A percentile compares a stretch with the other conserved stretches of the same genome.
Conservation (phyloP, 1,140 invertebrate species). For the Apolygus lucorum region DNA sequence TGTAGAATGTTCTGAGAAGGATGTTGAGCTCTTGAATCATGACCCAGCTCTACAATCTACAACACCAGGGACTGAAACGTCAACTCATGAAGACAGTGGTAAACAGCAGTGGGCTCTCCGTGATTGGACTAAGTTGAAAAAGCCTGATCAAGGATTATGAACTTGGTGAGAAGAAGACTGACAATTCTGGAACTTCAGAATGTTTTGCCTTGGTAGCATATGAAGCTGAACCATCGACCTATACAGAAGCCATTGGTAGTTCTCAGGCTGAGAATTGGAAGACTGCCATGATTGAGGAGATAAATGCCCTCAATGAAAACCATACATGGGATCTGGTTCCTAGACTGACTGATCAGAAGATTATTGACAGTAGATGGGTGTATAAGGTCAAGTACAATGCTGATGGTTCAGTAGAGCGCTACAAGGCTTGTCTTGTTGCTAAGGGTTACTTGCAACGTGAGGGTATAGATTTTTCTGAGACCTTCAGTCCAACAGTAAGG, state of each 20-base stretch:
- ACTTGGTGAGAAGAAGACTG: neutral
- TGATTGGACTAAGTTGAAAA: neutral
- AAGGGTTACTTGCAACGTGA: conserved; percentile 33
- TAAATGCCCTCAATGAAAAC: conserved; percentile 30
- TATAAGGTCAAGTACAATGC: conserved; percentile 26
- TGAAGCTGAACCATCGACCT: conserved; percentile 4
- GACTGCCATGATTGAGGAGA: conserved; percentile 32
- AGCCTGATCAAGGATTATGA: neutral
- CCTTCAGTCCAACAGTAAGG: conserved; percentile 36
- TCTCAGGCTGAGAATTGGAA: conserved; percentile 29
- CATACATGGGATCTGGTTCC: conserved; percentile 28
- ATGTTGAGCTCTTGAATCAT: too few species aligned
- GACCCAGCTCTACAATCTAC: too few species aligned
- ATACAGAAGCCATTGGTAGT: conserved; percentile 13
- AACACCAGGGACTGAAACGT: neutral
- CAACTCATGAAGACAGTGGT: neutral
- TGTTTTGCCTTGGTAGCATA: neutral
- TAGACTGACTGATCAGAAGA: conserved; percentile 24
- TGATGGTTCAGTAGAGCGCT: neutral
- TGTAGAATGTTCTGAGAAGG: neutral
- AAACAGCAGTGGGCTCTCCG: neutral
- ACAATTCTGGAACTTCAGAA: conserved; percentile 18
- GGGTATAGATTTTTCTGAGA: conserved; percentile 33
- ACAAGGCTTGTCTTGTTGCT: conserved; percentile 37
- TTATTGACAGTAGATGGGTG: conserved; percentile 31